These are phyloP conservation scores for Calameuta idolon DNA, from an alignment of 2,888 invertebrate genomes.

Conservation along the genomic window DNA sequence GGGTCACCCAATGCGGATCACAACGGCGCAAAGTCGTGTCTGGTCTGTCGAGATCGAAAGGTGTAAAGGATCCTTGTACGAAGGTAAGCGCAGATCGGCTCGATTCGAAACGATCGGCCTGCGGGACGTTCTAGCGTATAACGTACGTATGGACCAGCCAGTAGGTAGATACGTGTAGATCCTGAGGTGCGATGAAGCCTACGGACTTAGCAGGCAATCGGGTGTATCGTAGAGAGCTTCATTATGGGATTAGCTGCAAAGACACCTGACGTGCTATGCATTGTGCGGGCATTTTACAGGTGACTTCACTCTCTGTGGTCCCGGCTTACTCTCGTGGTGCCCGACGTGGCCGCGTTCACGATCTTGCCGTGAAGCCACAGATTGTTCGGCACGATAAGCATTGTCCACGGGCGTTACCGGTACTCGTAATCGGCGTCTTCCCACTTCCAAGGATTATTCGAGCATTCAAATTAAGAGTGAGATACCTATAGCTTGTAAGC, in stretches of 20 bases:
- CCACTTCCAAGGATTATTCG: slow-evolving; percentile 25
- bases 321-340: slow-evolving; percentile 23
- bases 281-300: slow-evolving; percentile 43
- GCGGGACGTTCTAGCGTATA: background rate
- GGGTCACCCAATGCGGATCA: background rate
- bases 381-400: slow-evolving; percentile 44
- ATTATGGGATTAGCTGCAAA: slow-evolving; percentile 11
- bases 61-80: background rate
- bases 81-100: background rate
- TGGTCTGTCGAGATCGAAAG: background rate
- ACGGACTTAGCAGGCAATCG: slow-evolving; percentile 1
- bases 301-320: slow-evolving; percentile 39
- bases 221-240: background rate
- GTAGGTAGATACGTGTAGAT: background rate
- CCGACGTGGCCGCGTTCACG: slow-evolving; percentile 33
- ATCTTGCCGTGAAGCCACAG: slow-evolving; percentile 40
- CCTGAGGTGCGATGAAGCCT: background rate
- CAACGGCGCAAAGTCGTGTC: background rate
- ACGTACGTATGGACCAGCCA: background rate
- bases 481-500: background rate
- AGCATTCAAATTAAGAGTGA: background rate
- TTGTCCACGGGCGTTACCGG: slow-evolving; percentile 43
- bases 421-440: slow-evolving; percentile 32
- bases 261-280: slow-evolving; percentile 44
- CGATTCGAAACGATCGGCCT: background rate